Evolutionary conservation across 2,888 invertebrate genomes (phyloP), one percentile per base, ranked within the genome.

Genomic region (Ferdinandea cuprea): DNA sequence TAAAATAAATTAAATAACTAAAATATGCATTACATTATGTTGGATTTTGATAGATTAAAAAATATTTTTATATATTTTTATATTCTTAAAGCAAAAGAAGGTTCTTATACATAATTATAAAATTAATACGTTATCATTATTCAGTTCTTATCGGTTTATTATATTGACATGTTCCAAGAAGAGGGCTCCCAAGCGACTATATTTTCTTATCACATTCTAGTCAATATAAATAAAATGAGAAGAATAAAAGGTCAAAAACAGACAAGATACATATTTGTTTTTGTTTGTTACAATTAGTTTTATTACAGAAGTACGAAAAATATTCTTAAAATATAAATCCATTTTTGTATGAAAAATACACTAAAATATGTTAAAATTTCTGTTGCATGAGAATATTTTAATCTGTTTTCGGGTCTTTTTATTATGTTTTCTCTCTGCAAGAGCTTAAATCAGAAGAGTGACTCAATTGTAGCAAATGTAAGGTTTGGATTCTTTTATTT

Each of bases 171-270:
- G 17, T 37, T 37, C 54, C 54, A 37, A 68, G n/a, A 61, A 76
- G 40, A 68, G 68, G 59, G 44, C n/a, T 6, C 17, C 11, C 9
- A 44, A 56, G 35, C 32, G 25, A 63, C 25, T 21, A 61, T 40
- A 30, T 46, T 69, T 77, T 37, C 68, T 69, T 77, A 77, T 77
- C 76, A 52, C 44, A 7, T 50, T 3, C 21, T 40, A 28, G 9
- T 13, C 35, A 44, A 25, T 42, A 61, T 61, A 6, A 44, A 63
- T 32, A 21, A 9, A 59, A 35, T 21, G 4, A 54, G 5, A 1
- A 30, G 19, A 40, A 54, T 7, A 52, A 25, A 25, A 35, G 61
- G 61, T 61, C 61, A 61, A 9, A n/a, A 32, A 6, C 8, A 68
- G 35, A 35, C 59, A 19, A 54, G 61, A 54, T 46, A 46, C 1